These are phyloP conservation scores for Panthera tigris DNA, from an alignment of 2,113 vertebrate species.

Conservation along the genomic window DNA sequence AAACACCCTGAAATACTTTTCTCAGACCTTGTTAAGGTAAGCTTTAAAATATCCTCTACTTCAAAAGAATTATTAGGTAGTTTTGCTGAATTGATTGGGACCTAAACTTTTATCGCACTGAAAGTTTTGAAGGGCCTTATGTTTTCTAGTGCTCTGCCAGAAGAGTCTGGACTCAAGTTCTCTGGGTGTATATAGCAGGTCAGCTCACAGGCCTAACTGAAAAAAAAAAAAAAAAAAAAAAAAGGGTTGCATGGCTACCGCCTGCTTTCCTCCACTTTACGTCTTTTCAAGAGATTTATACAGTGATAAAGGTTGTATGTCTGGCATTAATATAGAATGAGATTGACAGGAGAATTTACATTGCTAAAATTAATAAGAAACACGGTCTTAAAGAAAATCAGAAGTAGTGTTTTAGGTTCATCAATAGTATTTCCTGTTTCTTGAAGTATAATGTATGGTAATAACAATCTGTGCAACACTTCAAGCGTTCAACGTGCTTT, in stretches of 20 bases:
- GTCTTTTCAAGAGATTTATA: slow-evolving; percentile 69
- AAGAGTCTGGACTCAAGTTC: slow-evolving; percentile 80
- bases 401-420: neutral
- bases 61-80: slow-evolving; percentile 74
- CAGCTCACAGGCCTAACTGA: slow-evolving; percentile 16
- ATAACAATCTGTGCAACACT: neutral
- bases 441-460: neutral
- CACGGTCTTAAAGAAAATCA: neutral
- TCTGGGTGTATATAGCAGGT: slow-evolving; percentile 53
- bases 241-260: slow-evolving; percentile 63
- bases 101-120: slow-evolving; percentile 55
- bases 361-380: slow-evolving; percentile 36
- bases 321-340: neutral
- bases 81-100: slow-evolving; percentile 74
- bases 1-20: slow-evolving; percentile 99
- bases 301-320: slow-evolving; percentile 69
- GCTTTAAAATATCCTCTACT: slow-evolving; percentile 85
- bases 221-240: slow-evolving; percentile 36
- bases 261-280: slow-evolving; percentile 76
- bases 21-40: slow-evolving; percentile 99
- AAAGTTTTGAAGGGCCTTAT: slow-evolving; percentile 71
- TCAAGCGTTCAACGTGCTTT: slow-evolving; percentile 16
- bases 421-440: neutral
- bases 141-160: slow-evolving; percentile 77
- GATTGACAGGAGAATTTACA: neutral